These are phyloP conservation scores for Pyrgilauda ruficollis DNA, from an alignment of 2,113 vertebrate genomes.

Conservation along the genomic window DNA sequence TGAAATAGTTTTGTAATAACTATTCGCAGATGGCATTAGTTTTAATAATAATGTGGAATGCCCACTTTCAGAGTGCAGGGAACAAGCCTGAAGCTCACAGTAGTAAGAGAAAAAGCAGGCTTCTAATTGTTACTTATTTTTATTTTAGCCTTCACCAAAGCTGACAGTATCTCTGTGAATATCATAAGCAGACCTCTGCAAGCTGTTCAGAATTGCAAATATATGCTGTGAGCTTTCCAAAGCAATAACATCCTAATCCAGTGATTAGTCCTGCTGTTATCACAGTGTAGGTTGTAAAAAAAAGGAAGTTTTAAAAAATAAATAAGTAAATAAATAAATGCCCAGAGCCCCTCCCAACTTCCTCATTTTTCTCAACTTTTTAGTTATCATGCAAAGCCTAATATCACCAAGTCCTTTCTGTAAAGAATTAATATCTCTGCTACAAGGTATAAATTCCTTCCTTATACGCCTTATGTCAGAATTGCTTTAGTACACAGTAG, in stretches of 20 bases:
- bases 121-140: background rate
- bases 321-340: background rate
- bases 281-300: background rate
- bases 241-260: background rate
- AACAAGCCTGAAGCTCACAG: background rate
- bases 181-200: background rate
- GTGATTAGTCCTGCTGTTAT: conserved; percentile 11
- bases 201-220: conserved; percentile 38
- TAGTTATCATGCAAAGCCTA: background rate
- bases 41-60: background rate
- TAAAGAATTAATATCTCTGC: background rate
- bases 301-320: background rate
- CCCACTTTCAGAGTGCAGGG: background rate
- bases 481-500: background rate
- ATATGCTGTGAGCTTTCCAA: background rate
- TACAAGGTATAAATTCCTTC: background rate
- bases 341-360: fast-evolving
- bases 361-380: background rate
- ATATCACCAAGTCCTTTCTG: background rate
- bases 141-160: background rate
- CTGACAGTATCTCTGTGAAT: background rate
- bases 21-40: background rate
- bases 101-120: background rate
- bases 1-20: background rate
- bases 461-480: background rate